A percentile compares a stretch with the other conserved stretches of the same genome.
Conservation (phyloP, 2,113 vertebrate species). For the Odontesthes bonariensis region DNA sequence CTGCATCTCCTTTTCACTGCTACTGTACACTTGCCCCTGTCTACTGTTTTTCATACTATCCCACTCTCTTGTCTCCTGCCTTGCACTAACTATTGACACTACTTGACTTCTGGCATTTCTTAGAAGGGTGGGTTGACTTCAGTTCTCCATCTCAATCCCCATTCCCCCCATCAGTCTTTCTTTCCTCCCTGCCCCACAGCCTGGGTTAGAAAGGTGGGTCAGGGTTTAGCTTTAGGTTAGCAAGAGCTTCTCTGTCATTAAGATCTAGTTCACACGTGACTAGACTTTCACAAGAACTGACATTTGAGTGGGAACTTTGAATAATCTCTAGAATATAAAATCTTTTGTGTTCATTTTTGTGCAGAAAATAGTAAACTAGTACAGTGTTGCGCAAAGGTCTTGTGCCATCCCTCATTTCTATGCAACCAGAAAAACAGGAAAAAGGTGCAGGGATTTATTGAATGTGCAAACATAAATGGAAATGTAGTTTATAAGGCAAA, state of each 20-base stretch:
- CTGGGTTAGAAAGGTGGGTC: slow-evolving; percentile 37
- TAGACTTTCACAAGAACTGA: slow-evolving; percentile 7
- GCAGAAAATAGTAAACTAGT: not conserved
- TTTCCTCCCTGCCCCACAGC: slow-evolving; percentile 11
- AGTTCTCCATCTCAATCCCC: not conserved
- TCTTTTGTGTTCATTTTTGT: not conserved
- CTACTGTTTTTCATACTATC: not conserved
- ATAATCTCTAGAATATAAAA: too few relatives aligned
- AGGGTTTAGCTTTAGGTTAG: slow-evolving; percentile 34
- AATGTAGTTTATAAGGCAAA: too few relatives aligned
- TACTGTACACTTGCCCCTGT: slow-evolving; percentile 1
- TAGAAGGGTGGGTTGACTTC: not conserved
- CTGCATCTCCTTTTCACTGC: not conserved
- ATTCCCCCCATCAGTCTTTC: not conserved
- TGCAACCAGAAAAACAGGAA: too few relatives aligned
- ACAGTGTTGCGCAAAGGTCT: too few relatives aligned
- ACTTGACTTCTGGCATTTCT: not conserved
- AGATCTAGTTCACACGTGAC: slow-evolving; percentile 14
- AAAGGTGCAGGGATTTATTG: too few relatives aligned
- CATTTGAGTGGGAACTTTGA: not conserved
- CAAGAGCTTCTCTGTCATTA: slow-evolving; percentile 63
- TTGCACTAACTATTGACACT: not conserved
- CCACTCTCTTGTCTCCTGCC: not conserved
- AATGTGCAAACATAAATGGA: not conserved
- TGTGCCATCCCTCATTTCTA: too few relatives aligned